phyloP scores from a whole-genome alignment of 2,113 vertebrate species.

The Nyctereutes procyonoides region DNA sequence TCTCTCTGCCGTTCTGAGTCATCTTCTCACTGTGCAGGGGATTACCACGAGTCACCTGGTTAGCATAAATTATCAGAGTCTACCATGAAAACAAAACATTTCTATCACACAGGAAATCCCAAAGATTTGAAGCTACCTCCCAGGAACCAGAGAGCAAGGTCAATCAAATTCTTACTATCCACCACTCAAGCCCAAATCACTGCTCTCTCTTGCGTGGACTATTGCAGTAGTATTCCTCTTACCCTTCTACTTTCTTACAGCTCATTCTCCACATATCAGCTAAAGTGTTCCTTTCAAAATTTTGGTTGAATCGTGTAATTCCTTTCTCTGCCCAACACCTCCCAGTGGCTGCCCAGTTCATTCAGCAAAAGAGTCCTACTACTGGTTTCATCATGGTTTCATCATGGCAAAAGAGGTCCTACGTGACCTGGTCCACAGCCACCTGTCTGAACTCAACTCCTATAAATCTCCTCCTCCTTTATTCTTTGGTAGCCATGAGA shows the following conservation, averaged over 20 bases:
- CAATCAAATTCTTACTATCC: neutral
- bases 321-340: neutral
- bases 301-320: neutral
- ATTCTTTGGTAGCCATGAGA: neutral
- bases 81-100: neutral
- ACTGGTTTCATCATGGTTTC: no score
- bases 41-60: neutral
- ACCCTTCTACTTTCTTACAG: neutral
- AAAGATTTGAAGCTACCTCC: neutral
- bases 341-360: neutral
- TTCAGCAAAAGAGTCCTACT: no score
- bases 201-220: neutral
- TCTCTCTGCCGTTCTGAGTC: neutral
- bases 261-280: neutral
- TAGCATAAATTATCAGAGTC: neutral
- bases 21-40: neutral
- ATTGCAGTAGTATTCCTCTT: neutral
- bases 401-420: neutral
- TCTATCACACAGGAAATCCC: neutral
- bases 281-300: neutral
- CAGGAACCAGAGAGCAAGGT: neutral
- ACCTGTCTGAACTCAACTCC: neutral
- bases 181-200: neutral
- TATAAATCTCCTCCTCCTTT: neutral
- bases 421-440: no score